Percentiles rank a stretch among this genome's conserved stretches.
Evolutionary conservation across 1,140 invertebrate genomes (phyloP).

Genomic region (Spodoptera frugiperda): DNA sequence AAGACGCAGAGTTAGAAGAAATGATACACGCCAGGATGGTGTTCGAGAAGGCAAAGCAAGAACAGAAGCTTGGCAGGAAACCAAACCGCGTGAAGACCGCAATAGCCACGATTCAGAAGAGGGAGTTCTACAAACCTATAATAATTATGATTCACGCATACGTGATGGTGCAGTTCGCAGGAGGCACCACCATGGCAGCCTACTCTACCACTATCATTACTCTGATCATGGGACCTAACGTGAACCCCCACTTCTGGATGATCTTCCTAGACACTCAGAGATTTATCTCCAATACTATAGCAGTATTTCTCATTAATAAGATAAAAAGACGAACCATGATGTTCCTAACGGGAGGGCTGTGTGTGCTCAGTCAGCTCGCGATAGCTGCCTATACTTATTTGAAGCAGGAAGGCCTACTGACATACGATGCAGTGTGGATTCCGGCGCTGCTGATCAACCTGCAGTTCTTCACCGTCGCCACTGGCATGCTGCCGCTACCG

Average conservation of each 20-base stretch:
- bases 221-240: slow-evolving; percentile 79
- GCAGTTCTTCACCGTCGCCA: slow-evolving; percentile 57
- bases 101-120: slow-evolving; percentile 58
- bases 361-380: slow-evolving; percentile 61
- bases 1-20: slow-evolving; percentile 71
- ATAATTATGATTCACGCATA: slow-evolving; percentile 71
- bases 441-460: slow-evolving; percentile 52
- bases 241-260: slow-evolving; percentile 88
- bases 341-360: slow-evolving; percentile 59
- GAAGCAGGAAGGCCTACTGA: slow-evolving; percentile 27
- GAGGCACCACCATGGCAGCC: slow-evolving; percentile 87
- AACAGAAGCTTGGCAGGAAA: slow-evolving; percentile 43
- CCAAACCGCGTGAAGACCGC: slow-evolving; percentile 27
- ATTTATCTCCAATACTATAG: slow-evolving; percentile 77
- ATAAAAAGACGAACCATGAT: slow-evolving; percentile 71
- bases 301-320: slow-evolving; percentile 71
- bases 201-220: slow-evolving; percentile 88
- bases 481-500: slow-evolving; percentile 59
- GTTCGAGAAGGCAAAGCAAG: slow-evolving; percentile 51
- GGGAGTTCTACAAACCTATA: slow-evolving; percentile 76
- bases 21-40: slow-evolving; percentile 70
- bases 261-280: slow-evolving; percentile 87
- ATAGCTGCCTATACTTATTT: slow-evolving; percentile 62
- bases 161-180: slow-evolving; percentile 66
- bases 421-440: slow-evolving; percentile 49